Percentiles rank a stretch among this genome's conserved stretches.
phyloP scores from a whole-genome alignment of 2,797 vertebrate species.

The Coregonus sp. region DNA sequence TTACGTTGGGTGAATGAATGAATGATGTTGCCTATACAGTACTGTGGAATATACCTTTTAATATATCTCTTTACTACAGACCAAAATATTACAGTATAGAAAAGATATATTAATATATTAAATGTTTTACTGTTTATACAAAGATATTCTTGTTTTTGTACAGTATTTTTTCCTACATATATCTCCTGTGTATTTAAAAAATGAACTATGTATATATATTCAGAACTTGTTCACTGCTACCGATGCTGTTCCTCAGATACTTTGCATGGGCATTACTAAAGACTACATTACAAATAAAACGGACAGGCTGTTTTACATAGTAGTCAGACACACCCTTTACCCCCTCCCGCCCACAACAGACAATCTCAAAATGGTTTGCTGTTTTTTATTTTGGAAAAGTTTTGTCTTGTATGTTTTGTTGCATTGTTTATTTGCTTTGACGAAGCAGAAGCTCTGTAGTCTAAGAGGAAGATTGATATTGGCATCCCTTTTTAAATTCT shows the following conservation, averaged over 20 bases:
- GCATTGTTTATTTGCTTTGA: neutral
- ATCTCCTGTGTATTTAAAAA: constrained; percentile 72
- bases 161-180: constrained; percentile 85
- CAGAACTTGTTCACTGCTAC: constrained; percentile 8
- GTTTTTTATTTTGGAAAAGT: too few relatives aligned
- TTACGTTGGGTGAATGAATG: constrained; percentile 52
- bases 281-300: neutral
- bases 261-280: constrained; percentile 46
- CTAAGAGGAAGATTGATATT: too few relatives aligned
- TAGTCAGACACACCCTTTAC: too few relatives aligned
- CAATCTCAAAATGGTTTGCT: neutral
- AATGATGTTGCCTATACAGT: constrained; percentile 78
- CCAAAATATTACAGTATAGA: constrained; percentile 74
- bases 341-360: neutral
- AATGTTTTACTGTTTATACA: constrained; percentile 89
- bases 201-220: constrained; percentile 36
- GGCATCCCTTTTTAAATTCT: too few relatives aligned
- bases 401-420: constrained; percentile 2
- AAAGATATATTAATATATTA: constrained; percentile 75
- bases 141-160: constrained; percentile 87
- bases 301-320: neutral
- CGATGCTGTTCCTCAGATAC: constrained; percentile 10
- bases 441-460: too few relatives aligned
- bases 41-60: constrained; percentile 50
- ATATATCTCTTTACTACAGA: constrained; percentile 81